A percentile compares a stretch with the other conserved stretches of the same genome.
phyloP scores from a whole-genome alignment of 2,888 invertebrate genomes.

The Stenichneumon culpator region DNA sequence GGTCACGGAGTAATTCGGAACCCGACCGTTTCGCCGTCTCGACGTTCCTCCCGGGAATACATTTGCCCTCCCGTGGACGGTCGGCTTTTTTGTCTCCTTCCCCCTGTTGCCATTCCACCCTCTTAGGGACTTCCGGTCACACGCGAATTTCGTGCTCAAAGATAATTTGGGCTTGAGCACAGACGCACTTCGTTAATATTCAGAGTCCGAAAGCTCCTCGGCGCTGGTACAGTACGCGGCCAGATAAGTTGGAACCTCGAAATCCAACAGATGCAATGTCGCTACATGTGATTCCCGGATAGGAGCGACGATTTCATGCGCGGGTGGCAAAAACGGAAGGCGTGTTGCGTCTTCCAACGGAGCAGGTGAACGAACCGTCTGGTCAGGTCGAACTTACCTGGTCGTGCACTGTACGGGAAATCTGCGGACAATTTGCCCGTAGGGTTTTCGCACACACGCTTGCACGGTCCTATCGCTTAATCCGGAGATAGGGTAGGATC shows the following conservation, averaged over 20 bases:
- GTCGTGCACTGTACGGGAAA: neutral
- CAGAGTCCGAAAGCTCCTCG: slow-evolving; percentile 37
- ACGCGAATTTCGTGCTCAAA: slow-evolving; percentile 54
- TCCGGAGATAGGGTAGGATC: neutral
- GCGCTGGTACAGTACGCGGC: neutral
- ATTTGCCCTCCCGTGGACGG: neutral
- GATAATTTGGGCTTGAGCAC: slow-evolving; percentile 40
- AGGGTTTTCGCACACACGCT: slow-evolving; percentile 12
- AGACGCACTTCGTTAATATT: slow-evolving; percentile 54
- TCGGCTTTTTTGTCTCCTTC: slow-evolving; percentile 10
- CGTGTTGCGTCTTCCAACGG: too few species aligned
- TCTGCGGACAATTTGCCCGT: slow-evolving; percentile 11
- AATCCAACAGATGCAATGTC: too few species aligned
- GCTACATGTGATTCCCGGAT: too few species aligned
- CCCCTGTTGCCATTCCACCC: slow-evolving; percentile 11
- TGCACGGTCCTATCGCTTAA: slow-evolving; percentile 9
- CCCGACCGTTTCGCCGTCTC: slow-evolving; percentile 14
- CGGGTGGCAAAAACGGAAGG: too few species aligned
- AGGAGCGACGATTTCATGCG: too few species aligned
- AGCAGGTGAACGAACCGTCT: too few species aligned
- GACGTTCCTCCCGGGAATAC: slow-evolving; percentile 5
- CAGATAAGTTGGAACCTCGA: too few species aligned
- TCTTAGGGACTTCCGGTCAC: slow-evolving; percentile 41
- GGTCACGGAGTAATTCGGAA: slow-evolving; percentile 28
- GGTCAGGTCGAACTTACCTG: too few species aligned